A percentile compares a stretch with the other conserved stretches of the same genome.
phyloP scores from a whole-genome alignment of 1,140 invertebrate species.

The Gonioctena quinquepunctata region DNA sequence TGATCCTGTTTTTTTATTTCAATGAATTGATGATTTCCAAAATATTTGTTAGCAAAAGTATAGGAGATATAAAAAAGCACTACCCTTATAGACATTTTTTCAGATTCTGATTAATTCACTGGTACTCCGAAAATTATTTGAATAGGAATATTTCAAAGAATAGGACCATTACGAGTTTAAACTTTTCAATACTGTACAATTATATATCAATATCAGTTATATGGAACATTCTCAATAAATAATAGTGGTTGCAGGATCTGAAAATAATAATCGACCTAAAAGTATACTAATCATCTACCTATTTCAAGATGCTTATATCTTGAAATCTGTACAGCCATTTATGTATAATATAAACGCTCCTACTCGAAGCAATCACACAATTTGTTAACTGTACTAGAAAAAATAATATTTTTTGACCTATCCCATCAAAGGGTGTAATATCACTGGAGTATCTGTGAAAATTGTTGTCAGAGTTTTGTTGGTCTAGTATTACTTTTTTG shows the following conservation, averaged over 20 bases:
- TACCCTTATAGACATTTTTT: no score
- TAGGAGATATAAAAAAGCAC: no score
- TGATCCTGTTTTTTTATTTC: no score
- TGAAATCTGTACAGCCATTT: constrained; percentile 25
- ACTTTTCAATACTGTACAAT: constrained; percentile 6
- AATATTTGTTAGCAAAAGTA: no score
- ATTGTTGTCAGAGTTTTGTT: constrained; percentile 52
- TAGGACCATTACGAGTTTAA: background rate
- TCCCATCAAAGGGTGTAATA: background rate
- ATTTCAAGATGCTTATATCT: background rate
- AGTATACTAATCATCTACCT: constrained; percentile 3
- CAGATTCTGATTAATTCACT: no score
- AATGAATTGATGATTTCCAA: no score
- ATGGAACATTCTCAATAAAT: background rate
- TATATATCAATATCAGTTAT: background rate
- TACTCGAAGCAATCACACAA: constrained; percentile 14
- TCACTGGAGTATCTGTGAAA: constrained; percentile 37
- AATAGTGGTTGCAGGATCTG: background rate
- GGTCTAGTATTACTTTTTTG: constrained; percentile 24
- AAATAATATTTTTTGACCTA: background rate
- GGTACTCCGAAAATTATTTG: no score
- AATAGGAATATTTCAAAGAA: background rate
- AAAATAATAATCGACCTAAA: background rate
- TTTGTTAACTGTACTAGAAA: constrained; percentile 24
- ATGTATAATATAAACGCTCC: constrained; percentile 17